Percentiles rank a stretch among this genome's conserved stretches.
Conservation (phyloP, 35 echinoderm and acorn worm species). For the Anneissia japonica region DNA sequence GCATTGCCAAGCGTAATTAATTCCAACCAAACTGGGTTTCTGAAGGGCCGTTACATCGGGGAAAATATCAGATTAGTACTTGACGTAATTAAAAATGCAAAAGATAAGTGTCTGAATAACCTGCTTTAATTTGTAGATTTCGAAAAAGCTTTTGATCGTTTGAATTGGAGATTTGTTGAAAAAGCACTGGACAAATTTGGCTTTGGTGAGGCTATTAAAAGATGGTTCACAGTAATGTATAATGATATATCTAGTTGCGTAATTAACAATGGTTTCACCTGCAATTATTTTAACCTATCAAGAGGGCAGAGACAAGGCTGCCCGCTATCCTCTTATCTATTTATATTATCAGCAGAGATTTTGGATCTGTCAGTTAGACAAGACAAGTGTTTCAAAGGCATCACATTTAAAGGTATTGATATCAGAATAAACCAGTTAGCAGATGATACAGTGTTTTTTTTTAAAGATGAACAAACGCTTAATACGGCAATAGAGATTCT, state of each 20-base stretch:
- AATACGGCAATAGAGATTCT: background rate
- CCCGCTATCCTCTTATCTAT: too few species aligned
- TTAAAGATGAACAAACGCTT: background rate
- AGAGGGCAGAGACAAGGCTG: too few species aligned
- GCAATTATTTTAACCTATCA: too few species aligned
- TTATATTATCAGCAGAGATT: background rate
- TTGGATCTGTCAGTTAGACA: background rate
- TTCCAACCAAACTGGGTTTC: conserved; percentile 16
- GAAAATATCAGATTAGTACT: conserved; percentile 22
- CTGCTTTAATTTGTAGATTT: too few species aligned
- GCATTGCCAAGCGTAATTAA: background rate
- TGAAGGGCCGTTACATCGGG: conserved; percentile 5
- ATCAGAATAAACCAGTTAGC: background rate
- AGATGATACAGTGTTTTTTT: background rate
- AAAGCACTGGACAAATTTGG: background rate
- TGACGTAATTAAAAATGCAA: conserved; percentile 6
- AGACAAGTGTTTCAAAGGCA: background rate
- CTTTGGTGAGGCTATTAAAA: background rate
- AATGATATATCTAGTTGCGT: too few species aligned
- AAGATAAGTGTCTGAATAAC: too few species aligned
- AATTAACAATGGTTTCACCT: too few species aligned
- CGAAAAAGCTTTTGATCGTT: too few species aligned
- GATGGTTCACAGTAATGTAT: too few species aligned
- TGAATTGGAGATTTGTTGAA: too few species aligned
- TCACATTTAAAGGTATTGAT: background rate